Evolutionary conservation across 1,140 invertebrate species (phyloP).

Genomic region (Steinernema feltiae): DNA sequence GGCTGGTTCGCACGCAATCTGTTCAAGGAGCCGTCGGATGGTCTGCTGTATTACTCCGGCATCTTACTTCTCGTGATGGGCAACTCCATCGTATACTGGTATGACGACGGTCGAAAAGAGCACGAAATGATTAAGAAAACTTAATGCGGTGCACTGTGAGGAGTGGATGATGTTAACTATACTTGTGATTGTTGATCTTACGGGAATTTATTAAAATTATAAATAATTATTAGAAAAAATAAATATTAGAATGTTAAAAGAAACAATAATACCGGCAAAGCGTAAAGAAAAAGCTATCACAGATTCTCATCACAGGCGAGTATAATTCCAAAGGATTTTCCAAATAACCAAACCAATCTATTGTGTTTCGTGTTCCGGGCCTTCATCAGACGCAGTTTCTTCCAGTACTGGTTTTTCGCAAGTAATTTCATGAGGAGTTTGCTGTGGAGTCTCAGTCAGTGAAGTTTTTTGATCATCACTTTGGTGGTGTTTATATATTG

Average conservation of each 20-base stretch:
- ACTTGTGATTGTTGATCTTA: too few species aligned
- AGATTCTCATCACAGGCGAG: not conserved
- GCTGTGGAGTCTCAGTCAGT: not conserved
- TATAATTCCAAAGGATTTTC: not conserved
- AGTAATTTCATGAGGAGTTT: not conserved
- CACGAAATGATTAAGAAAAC: too few species aligned
- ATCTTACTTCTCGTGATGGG: too few species aligned
- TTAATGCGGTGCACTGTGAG: too few species aligned
- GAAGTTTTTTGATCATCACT: not conserved
- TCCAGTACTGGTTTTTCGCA: not conserved
- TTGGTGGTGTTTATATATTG: not conserved
- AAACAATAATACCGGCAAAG: not conserved
- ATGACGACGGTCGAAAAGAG: too few species aligned
- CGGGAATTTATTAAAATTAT: not conserved
- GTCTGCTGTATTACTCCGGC: too few species aligned
- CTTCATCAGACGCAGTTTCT: not conserved
- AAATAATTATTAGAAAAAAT: not conserved
- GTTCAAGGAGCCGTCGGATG: too few species aligned
- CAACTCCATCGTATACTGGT: too few species aligned
- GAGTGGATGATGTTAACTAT: too few species aligned
- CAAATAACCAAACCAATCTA: not conserved
- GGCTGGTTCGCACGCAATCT: too few species aligned
- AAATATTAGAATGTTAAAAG: not conserved
- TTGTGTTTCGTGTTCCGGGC: not conserved
- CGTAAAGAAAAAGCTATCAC: not conserved